These are phyloP conservation scores for Chauna torquata DNA, from an alignment of 2,113 vertebrate genomes.

Conservation along the genomic window DNA sequence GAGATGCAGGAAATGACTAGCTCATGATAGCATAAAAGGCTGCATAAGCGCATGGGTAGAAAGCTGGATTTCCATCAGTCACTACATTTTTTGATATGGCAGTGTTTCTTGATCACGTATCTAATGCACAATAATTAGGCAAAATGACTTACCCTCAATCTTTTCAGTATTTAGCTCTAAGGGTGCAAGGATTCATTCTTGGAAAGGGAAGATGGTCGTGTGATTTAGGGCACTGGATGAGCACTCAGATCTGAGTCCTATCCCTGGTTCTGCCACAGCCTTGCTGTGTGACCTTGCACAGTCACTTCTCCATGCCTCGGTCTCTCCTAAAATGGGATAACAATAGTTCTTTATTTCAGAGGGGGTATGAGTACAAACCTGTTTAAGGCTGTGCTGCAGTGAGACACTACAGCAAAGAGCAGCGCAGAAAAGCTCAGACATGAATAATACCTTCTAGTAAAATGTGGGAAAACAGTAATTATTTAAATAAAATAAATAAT, in stretches of 20 bases:
- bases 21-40: background rate
- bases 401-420: conserved; percentile 8
- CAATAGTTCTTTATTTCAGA: conserved; percentile 70
- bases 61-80: conserved; percentile 15
- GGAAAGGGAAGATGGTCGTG: conserved; percentile 64
- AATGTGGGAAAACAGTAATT: background rate
- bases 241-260: conserved; percentile 67
- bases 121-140: conserved; percentile 1
- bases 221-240: conserved; percentile 66
- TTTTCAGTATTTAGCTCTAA: conserved; percentile 61
- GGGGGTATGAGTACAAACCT: background rate
- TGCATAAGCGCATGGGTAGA: background rate
- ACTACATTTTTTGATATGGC: background rate
- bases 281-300: conserved; percentile 68
- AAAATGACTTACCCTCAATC: conserved; percentile 53
- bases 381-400: background rate
- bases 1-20: conserved; percentile 29
- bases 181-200: conserved; percentile 56
- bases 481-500: background rate
- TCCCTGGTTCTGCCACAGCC: conserved; percentile 56
- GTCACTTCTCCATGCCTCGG: conserved; percentile 56
- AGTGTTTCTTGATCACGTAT: background rate
- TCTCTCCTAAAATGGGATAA: conserved; percentile 63
- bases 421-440: conserved; percentile 25
- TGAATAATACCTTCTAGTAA: background rate